Evolutionary conservation across 2,113 vertebrate species (phyloP), one percentile per base, ranked within the genome.

Genomic region (Psittacara wagleri): DNA sequence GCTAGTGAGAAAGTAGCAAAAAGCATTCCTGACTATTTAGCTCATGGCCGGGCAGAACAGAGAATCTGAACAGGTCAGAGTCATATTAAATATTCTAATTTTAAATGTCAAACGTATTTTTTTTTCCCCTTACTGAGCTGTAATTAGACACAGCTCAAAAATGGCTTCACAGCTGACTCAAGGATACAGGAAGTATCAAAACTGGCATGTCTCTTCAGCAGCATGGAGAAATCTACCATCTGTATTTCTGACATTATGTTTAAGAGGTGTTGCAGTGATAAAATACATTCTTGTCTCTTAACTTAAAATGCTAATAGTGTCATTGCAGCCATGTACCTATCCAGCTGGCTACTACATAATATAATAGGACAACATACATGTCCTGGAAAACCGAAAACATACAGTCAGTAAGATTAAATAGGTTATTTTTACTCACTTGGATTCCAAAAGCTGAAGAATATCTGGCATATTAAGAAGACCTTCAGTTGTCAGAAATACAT

Each of bases 361-460:
- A 81, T 1, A 48, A 11, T 11, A 48, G 66, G 49, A 67, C 13
- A 82, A 90, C 31, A 61, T 2, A 73, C 6, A 39, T 35, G 4
- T 46, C 28, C 33, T 61, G 29, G 41, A 81, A 68, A 81, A 61
- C 11, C 13, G 51, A 83, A 90, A 86, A 91, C 43, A 79, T 73
- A 66, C 18, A 83, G 15, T 41, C 11, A 28, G 1, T 74, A 68
- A 18, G n/a, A 79, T 51, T 64, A 80, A 84, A 86, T 6, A 88
- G 23, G 17, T 48, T 66, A 20, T 61, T 96, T 87, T 96, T 55
- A 95, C 97, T 98, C 97, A 99, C 99, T 96, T 97, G 55, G 99
- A 99, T 97, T 99, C 99, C 15, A 99, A 98, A 33, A 97, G 97
- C 86, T 98, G 98, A 88, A 99, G 98, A 90, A 99, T 97, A 89